Percentiles rank a stretch among this genome's conserved stretches.
These are phyloP conservation scores for Cherax quadricarinatus DNA, from an alignment of 1,140 invertebrate species.

Conservation along the genomic window DNA sequence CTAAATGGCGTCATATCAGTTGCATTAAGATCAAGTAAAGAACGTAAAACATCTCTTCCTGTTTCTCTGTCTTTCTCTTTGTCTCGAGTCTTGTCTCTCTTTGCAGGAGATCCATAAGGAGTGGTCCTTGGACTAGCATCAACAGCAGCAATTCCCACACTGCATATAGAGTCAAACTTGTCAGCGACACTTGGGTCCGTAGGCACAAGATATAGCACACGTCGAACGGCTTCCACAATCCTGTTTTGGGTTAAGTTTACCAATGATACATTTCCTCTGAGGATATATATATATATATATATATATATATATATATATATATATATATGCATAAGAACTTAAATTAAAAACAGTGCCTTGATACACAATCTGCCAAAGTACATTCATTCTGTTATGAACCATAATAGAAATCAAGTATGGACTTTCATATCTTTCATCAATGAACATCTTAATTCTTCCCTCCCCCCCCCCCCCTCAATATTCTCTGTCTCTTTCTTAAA, in stretches of 20 bases:
- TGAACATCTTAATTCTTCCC: too few relatives aligned
- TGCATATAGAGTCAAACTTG: conserved; percentile 77
- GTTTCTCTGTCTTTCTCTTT: conserved; percentile 72
- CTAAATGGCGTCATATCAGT: conserved; percentile 78
- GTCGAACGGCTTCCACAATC: conserved; percentile 77
- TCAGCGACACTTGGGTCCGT: conserved; percentile 79
- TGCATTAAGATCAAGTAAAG: conserved; percentile 76
- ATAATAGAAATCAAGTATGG: too few relatives aligned
- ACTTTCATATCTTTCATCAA: too few relatives aligned
- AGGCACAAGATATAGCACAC: conserved; percentile 79
- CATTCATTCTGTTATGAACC: too few relatives aligned
- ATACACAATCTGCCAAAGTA: too few relatives aligned
- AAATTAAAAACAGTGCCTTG: too few relatives aligned
- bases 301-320: conserved; percentile 58
- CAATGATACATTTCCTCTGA: neutral
- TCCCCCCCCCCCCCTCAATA: too few relatives aligned
- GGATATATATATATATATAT: neutral
- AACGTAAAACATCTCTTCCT: conserved; percentile 75
- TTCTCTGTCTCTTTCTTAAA: too few relatives aligned
- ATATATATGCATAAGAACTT: neutral
- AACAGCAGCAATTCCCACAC: conserved; percentile 21
- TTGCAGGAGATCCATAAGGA: conserved; percentile 73
- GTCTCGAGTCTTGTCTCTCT: conserved; percentile 75
- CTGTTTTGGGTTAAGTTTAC: conserved; percentile 73
- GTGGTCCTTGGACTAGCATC: conserved; percentile 74